Evolutionary conservation across 2,113 vertebrate species (phyloP).

Genomic region (Rhagologus leucostigma): DNA sequence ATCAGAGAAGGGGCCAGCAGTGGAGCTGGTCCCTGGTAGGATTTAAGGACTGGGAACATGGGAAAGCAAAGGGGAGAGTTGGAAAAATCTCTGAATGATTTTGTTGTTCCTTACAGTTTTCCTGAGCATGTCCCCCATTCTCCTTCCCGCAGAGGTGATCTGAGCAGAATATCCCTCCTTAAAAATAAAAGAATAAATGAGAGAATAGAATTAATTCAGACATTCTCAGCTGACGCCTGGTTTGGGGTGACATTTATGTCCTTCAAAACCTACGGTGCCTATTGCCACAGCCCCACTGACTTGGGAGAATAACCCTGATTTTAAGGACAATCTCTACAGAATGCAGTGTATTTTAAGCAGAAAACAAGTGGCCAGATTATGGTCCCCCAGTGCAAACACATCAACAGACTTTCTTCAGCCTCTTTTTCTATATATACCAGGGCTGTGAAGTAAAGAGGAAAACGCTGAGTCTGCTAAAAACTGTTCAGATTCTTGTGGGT

Average conservation of each 20-base stretch:
- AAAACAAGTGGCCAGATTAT: neutral
- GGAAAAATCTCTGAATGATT: neutral
- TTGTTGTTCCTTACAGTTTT: neutral
- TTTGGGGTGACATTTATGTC: neutral
- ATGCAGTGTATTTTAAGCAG: neutral
- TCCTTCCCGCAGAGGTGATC: neutral
- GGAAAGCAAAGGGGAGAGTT: neutral
- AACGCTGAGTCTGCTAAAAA: constrained; percentile 41
- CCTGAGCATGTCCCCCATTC: neutral
- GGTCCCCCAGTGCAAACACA: neutral
- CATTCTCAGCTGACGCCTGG: neutral
- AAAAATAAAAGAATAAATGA: neutral
- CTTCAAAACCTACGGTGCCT: neutral
- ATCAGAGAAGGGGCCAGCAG: neutral
- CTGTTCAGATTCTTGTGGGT: constrained; percentile 52
- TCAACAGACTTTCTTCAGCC: constrained; percentile 9
- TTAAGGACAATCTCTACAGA: neutral
- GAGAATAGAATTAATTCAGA: neutral
- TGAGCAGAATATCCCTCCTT: neutral
- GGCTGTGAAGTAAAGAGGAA: constrained; percentile 23
- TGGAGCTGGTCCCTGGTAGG: neutral
- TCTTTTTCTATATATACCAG: neutral
- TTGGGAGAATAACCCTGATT: neutral
- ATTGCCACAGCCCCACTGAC: neutral
- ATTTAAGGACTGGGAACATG: neutral